Evolutionary conservation across 2,113 vertebrate genomes (phyloP), one percentile per base, ranked within the genome.

Genomic region (Equus przewalskii): DNA sequence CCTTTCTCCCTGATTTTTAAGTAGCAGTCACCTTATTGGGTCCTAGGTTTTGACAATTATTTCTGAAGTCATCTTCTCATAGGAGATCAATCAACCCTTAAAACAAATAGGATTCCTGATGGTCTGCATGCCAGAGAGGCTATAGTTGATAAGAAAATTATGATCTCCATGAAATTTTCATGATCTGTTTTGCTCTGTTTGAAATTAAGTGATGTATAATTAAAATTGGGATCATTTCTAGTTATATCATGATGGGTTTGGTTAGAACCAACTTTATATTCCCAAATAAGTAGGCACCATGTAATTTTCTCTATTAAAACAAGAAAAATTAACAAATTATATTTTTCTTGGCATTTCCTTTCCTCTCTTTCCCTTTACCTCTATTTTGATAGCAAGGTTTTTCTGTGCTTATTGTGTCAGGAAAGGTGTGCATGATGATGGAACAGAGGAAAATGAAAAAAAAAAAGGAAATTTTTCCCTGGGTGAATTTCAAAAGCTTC

Each of bases 261-360:
- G 88, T 76, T 60, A 65, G 41, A 83, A 75, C 16, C 22, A 96
- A 56, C 18, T 92, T 81, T 54, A 58, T 75, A 51, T 83, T 82
- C 24, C 82, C 41, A 82, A 81, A 30, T 56, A 73, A 73, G 56
- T 56, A 78, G 41, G 49, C 19, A 60, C 51, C 19, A 75, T 67
- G 36, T 33, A 76, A 60, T 88, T 82, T 67, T 10, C 15, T 24
- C 36, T 41, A 69, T 88, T 92, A 49, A 85, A 79, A 73, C 19
- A 33, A 18, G 46, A 96, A 95, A 56, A 75, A 70, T 51, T 89
- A 84, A 89, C 44, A 62, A 89, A 72, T 87, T 5, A 19, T 76
- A 60, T 33, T 88, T 56, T 30, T 46, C 8, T 33, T 84, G 33
- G 11, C 79, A 89, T 93, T 80, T 69, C 22, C 11, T 78, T 84